A percentile compares a stretch with the other conserved stretches of the same genome.
phyloP scores from a whole-genome alignment of 1,140 invertebrate genomes.

The Cecropterus lyciades region DNA sequence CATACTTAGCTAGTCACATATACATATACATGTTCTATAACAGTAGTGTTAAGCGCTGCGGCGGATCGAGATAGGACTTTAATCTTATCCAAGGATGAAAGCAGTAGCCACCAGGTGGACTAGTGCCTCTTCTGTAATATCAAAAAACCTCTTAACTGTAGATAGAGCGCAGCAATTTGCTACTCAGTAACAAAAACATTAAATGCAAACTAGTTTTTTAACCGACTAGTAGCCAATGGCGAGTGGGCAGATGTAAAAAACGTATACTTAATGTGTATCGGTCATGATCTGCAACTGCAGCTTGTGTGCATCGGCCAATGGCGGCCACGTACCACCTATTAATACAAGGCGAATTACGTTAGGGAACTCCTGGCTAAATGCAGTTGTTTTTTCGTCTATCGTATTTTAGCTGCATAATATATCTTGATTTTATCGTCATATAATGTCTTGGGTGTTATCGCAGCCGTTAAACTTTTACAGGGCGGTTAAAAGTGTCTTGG shows the following conservation, averaged over 20 bases:
- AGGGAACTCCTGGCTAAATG: slow-evolving; percentile 40
- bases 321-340: slow-evolving; percentile 50
- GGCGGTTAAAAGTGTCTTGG: not conserved
- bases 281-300: slow-evolving; percentile 76
- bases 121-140: no score
- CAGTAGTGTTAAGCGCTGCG: no score
- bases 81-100: no score
- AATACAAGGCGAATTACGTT: slow-evolving; percentile 56
- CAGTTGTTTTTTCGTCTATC: not conserved
- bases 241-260: slow-evolving; percentile 68
- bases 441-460: not conserved
- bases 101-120: no score
- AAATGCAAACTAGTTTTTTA: slow-evolving; percentile 24
- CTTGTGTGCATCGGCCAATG: slow-evolving; percentile 67
- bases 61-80: no score
- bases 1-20: no score
- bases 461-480: not conserved
- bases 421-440: not conserved
- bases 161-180: no score
- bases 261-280: slow-evolving; percentile 56
- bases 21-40: no score
- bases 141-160: no score
- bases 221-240: slow-evolving; percentile 16
- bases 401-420: not conserved
- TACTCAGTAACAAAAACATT: not conserved